Evolutionary conservation across 2,797 vertebrate genomes (phyloP).

Genomic region (Mormyrus hasselquistii): DNA sequence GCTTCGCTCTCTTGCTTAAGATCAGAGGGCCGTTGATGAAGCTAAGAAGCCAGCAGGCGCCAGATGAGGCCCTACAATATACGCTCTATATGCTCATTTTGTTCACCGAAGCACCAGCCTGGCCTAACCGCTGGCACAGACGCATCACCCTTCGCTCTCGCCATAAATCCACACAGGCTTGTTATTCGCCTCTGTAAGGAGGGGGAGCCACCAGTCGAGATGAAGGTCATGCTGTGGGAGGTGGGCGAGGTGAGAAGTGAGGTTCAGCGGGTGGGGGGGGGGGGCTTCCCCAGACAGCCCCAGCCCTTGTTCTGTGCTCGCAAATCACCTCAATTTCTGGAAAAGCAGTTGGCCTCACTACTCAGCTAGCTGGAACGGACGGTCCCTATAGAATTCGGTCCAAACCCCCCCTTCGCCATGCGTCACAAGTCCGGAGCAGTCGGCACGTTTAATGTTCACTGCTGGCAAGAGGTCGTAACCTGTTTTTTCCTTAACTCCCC

Average conservation of each 20-base stretch:
- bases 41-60: not conserved
- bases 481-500: not conserved
- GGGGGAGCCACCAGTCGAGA: conserved; percentile 1
- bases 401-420: not conserved
- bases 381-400: not conserved
- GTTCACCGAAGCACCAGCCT: not conserved
- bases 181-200: conserved; percentile 8
- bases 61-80: not conserved
- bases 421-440: not conserved
- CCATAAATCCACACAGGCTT: not conserved
- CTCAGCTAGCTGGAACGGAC: not conserved
- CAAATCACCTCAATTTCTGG: not conserved
- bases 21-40: not conserved
- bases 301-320: conserved; percentile 9
- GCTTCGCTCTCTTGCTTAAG: not conserved
- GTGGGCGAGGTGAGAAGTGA: not conserved
- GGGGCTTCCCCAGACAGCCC: conserved; percentile 12
- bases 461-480: not conserved
- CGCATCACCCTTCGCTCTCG: not conserved
- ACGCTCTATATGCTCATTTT: not conserved
- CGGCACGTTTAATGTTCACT: not conserved
- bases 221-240: not conserved
- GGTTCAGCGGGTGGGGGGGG: not conserved
- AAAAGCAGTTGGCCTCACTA: not conserved
- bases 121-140: not conserved